phyloP scores from a whole-genome alignment of 1,140 invertebrate genomes.

The Temnothorax curvispinosus region DNA sequence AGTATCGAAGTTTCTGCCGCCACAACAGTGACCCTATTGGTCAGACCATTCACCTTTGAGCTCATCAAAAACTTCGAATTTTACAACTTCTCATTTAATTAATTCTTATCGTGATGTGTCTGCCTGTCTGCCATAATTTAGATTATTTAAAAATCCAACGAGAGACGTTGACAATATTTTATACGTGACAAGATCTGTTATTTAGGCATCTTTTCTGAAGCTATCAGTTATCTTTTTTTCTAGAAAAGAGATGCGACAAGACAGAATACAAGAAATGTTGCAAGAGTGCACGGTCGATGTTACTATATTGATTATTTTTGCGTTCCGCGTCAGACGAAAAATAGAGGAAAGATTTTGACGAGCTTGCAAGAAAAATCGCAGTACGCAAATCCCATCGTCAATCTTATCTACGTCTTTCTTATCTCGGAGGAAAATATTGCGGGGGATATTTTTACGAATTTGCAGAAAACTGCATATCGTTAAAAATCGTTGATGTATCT shows the following conservation, averaged over 20 bases:
- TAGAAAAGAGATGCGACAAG: background rate
- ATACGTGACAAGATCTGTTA: background rate
- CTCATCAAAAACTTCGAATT: background rate
- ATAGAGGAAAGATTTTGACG: background rate
- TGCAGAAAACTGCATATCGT: background rate
- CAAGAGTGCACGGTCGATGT: background rate
- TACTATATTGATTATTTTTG: background rate
- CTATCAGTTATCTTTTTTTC: slow-evolving; percentile 17
- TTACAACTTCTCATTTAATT: background rate
- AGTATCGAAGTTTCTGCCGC: background rate
- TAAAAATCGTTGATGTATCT: slow-evolving; percentile 17
- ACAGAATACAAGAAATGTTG: slow-evolving; percentile 9
- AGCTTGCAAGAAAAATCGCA: background rate
- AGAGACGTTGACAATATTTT: background rate
- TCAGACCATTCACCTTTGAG: background rate
- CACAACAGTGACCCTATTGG: background rate
- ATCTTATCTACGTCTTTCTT: background rate
- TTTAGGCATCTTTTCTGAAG: background rate
- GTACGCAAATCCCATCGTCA: background rate
- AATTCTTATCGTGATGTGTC: background rate
- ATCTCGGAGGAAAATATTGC: background rate
- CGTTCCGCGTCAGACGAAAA: background rate
- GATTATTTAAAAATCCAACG: background rate
- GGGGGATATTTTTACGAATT: background rate
- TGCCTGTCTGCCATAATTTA: slow-evolving; percentile 8